Evolutionary conservation across 2,888 invertebrate species (phyloP), one percentile per base, ranked within the genome.

Genomic region (Eurytoma adleriae): DNA sequence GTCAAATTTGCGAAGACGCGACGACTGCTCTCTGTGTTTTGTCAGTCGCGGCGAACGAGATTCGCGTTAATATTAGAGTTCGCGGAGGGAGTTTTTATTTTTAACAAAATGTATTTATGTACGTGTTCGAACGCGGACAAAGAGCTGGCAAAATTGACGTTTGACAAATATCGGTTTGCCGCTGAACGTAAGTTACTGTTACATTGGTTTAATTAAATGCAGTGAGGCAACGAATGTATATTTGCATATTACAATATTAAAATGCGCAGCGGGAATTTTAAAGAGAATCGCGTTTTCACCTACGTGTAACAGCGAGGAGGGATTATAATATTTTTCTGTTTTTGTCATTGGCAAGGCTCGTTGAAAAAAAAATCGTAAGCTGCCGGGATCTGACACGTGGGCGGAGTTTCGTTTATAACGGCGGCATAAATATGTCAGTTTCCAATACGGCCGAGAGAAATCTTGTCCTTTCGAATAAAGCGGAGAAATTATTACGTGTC

Each of bases 341-440:
- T 7, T 54, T 54, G 54, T 54, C 54, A n/a, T 54, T n/a, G 54
- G 54, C n/a, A 14, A n/a, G 54, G 14, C 13, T 4, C n/a, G 20
- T 57, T 18, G 30, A n/a, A 18, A 48, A 59, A 76, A 61, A 69
- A 61, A 14, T 61, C 52, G 61, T 18, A 69, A 67, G 50, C 75
- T 52, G 18, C 59, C 5, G 75, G 76, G 3, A 76, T 27, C 27
- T 68, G 72, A 68, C 78, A 68, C 54, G 59, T 78, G 24, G 78
- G 72, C 72, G 72, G 67, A 73, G 68, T 56, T 18, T 48, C 62
- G 30, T n/a, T 67, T 48, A 54, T 24, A 57, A 64, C 40, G 18
- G 40, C 59, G 56, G 66, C 67, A 68, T 73, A 73, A 73, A 73
- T 73, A 78, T 54, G 72, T 78, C 78, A 73, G 67, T 61, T 67